Conservation (phyloP, 1,140 invertebrate genomes). For the Drosophila miranda region DNA sequence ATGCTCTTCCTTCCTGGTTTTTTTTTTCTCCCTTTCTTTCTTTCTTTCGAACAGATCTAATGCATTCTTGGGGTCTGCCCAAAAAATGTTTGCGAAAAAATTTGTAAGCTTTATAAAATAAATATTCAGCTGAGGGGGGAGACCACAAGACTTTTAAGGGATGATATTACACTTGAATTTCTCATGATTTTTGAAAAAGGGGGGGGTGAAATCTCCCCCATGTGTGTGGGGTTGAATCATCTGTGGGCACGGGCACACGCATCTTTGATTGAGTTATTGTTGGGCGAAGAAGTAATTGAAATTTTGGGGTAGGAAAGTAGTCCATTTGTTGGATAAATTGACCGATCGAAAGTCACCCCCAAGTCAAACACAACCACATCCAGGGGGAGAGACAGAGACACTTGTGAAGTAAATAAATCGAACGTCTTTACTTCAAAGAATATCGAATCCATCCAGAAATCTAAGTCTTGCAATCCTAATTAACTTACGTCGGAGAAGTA, state of each 20-base stretch:
- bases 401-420: conserved; percentile 12
- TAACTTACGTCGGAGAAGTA: no score
- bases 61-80: conserved; percentile 31
- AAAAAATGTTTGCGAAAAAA: conserved; percentile 56
- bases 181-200: conserved; percentile 13
- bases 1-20: conserved; percentile 32
- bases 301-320: conserved; percentile 7
- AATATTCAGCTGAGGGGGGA: conserved; percentile 43
- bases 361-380: not conserved
- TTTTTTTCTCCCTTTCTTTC: conserved; percentile 4
- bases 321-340: conserved; percentile 30
- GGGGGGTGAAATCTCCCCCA: not conserved
- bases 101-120: conserved; percentile 77
- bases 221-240: conserved; percentile 19
- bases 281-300: conserved; percentile 32
- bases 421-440: no score
- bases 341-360: conserved; percentile 40
- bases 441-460: not conserved
- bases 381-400: not conserved
- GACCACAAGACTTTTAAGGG: conserved; percentile 40
- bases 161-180: conserved; percentile 26
- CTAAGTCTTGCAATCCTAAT: no score
- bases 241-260: not conserved
- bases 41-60: conserved; percentile 25
- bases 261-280: conserved; percentile 35